A percentile compares a stretch with the other conserved stretches of the same genome.
These are phyloP conservation scores for Epizoanthus stellaris DNA, from an alignment of 92 coral and sea anemone genomes.

Conservation along the genomic window DNA sequence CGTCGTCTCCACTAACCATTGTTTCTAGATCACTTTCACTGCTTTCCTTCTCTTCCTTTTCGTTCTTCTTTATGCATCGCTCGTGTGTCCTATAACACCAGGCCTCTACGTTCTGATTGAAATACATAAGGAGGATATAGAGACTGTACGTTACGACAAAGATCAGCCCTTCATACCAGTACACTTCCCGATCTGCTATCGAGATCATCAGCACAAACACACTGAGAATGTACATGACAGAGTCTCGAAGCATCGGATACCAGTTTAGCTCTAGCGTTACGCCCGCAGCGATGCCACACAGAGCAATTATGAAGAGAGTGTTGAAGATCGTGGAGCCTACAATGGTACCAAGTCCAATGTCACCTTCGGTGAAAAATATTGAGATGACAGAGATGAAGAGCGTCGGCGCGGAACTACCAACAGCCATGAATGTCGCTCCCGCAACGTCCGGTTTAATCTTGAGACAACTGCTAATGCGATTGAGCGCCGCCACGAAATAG, in stretches of 20 bases:
- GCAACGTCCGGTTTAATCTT: slow-evolving; percentile 96
- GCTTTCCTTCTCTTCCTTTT: slow-evolving; percentile 17
- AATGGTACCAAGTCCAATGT: slow-evolving; percentile 97
- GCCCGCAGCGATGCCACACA: slow-evolving; percentile 90
- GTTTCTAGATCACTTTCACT: slow-evolving; percentile 25
- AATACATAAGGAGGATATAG: slow-evolving; percentile 92
- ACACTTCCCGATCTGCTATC: slow-evolving; percentile 84
- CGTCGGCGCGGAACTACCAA: slow-evolving; percentile 99
- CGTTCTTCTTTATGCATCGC: slow-evolving; percentile 34
- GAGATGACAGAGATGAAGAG: slow-evolving; percentile 94
- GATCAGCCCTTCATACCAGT: slow-evolving; percentile 93
- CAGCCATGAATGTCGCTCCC: slow-evolving; percentile 99
- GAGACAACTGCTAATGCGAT: slow-evolving; percentile 85
- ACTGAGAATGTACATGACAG: slow-evolving; percentile 81
- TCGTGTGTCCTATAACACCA: slow-evolving; percentile 53
- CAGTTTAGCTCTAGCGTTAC: slow-evolving; percentile 74
- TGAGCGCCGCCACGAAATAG: slow-evolving; percentile 95
- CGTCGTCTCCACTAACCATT: slow-evolving; percentile 27
- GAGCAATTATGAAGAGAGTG: slow-evolving; percentile 90
- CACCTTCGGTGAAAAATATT: slow-evolving; percentile 96
- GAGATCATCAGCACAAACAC: slow-evolving; percentile 81
- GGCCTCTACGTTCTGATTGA: slow-evolving; percentile 65
- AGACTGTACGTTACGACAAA: slow-evolving; percentile 73
- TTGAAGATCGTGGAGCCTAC: slow-evolving; percentile 97
- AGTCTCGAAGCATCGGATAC: slow-evolving; percentile 91